Percentiles rank a stretch among this genome's conserved stretches.
Evolutionary conservation across 2,113 vertebrate genomes (phyloP).

Genomic region (Eretmochelys imbricata): DNA sequence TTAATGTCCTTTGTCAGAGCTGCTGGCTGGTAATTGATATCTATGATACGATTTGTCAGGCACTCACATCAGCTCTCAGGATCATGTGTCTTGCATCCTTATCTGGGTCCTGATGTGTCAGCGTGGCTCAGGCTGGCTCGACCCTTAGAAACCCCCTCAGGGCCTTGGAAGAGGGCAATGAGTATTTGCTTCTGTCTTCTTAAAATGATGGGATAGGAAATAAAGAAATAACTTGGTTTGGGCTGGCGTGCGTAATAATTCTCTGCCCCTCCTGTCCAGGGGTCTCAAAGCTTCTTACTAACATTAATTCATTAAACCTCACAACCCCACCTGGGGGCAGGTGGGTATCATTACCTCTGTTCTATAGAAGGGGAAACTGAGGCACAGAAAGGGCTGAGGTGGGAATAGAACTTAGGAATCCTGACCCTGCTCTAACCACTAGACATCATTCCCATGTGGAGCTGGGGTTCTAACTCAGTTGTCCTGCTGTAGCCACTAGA

Average conservation of each 20-base stretch:
- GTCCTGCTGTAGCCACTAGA: neutral
- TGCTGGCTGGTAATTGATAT: neutral
- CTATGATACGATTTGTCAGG: conserved; percentile 6
- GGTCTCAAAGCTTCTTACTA: neutral
- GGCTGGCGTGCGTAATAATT: neutral
- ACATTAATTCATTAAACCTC: neutral
- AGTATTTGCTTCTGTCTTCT: neutral
- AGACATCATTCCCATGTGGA: neutral
- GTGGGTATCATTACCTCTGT: neutral
- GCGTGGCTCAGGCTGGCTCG: neutral
- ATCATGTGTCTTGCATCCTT: neutral
- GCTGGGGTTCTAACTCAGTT: neutral
- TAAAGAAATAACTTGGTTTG: neutral
- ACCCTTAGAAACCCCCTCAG: neutral
- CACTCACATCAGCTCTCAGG: neutral
- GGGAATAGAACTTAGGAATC: neutral
- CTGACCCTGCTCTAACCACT: neutral
- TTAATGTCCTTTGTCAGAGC: neutral
- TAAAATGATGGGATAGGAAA: neutral
- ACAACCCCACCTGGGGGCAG: neutral
- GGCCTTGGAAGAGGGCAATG: neutral
- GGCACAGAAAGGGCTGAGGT: neutral
- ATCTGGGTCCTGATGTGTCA: neutral
- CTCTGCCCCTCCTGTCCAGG: neutral
- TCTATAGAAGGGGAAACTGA: neutral